Base-by-base conservation (phyloP, 2,797 vertebrate species). In the Nannoperca obscura region DNA sequence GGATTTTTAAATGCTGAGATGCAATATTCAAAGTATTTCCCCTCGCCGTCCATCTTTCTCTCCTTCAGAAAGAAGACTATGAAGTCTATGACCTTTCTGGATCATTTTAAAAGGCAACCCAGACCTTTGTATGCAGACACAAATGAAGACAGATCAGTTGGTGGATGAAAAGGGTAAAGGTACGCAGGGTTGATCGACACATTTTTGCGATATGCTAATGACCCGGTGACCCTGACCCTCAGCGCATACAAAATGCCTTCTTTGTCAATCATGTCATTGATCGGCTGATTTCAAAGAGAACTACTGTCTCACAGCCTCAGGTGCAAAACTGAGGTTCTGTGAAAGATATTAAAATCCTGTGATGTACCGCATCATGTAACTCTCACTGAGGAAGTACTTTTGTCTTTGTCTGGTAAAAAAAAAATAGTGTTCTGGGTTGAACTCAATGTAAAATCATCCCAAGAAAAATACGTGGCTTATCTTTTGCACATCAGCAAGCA, bases 131-230 rank as follows among this genome's bases (percentile, higher is more conserved):
- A 84, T 79, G 92, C 88, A 89, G 91, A 91, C 92, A 93, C 93
- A 93, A 95, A 94, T 94, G 91, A 95, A 95, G 94, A 95, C 93
- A 90, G 94, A 95, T 95, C 86, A 84, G 73, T 82, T 47, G 89
- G 85, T 84, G 91, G 91, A 94, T 93, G 94, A 94, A 95, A 95
- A 95, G 95, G 94, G 92, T 94, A 95, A 94, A 93, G 91, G 83
- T 88, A 91, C 75, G 88, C 82, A 42, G 77, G 85, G 68, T 63
- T 90, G 92, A 93, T 93, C 81, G 92, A 94, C 93, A 94, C 84
- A 53, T 91, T 92, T 92, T 93, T 86, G 90, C 86, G 75, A 94
- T 93, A 94, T 92, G 89, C 89, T 94, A 94, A 95, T 88, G 89
- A 86, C 77, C 70, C 3, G 38, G 84, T 91, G 91, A 93, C 92